Base-by-base conservation (phyloP, 2,113 vertebrate genomes). In the Otus sunia region DNA sequence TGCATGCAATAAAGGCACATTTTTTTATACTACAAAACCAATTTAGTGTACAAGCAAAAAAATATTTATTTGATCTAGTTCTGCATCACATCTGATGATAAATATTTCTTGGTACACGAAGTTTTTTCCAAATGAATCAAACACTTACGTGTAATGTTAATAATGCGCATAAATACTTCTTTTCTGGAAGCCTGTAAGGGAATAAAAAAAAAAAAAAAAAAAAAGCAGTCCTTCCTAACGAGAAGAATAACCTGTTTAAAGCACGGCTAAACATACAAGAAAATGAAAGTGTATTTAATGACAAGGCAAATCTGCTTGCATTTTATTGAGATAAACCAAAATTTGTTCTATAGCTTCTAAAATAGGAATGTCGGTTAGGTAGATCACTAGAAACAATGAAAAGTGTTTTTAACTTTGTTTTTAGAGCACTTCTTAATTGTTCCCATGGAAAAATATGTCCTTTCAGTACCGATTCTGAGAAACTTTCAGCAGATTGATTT, bases 91-190 rank as follows among this genome's bases (percentile, higher is more conserved):
- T 69, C 80, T 88, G 81, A 81, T 85, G 81, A 97, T 78, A 91
- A 94, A 53, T 88, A 75, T 83, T 94, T 94, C 58, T 92, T 66
- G 23, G 63, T 73, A 86, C 32, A 49, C 27, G 27, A 72, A 72
- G 18, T 79, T 97, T 93, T 97, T 95, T 78, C 96, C 37, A 86
- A 86, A 66, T 93, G 78, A 96, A 67, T 92, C 92, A 94, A 94
- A 87, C 37, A 59, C 16, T 88, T 81, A 62, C 3, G 4, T 69
- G 56, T 27, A 89, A 41, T 50, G 13, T 83, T 90, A 89, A 96
- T 84, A 92, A 92, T 52, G 52, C 20, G 14, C 50, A 80, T 52
- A 84, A 82, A 78, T 84, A 64, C 2, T 59, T 66, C 55, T 34
- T 75, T 90, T 84, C 62, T 82, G 34, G 37, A 92, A 86, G 27